phyloP scores from a whole-genome alignment of 2,113 vertebrate species.

The Ictalurus furcatus region DNA sequence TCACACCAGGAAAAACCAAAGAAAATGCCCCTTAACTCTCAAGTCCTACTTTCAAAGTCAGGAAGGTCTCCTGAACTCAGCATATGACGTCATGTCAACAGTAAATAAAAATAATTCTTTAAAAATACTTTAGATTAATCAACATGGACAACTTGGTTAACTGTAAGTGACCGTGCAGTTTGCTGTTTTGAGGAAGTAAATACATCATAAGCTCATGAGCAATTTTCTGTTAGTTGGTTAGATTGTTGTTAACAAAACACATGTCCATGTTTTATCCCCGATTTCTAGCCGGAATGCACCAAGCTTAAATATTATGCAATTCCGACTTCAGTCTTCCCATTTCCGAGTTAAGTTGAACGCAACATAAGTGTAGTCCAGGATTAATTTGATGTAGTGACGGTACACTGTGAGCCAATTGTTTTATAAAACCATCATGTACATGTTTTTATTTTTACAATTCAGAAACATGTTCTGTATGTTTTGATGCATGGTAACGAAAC shows the following conservation, averaged over 20 bases:
- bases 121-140: neutral
- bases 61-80: neutral
- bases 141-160: neutral
- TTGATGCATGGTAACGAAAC: neutral
- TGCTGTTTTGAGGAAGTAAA: neutral
- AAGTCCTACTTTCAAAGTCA: neutral
- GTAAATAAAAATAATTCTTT: neutral
- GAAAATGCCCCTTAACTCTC: neutral
- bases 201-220: neutral
- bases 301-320: neutral
- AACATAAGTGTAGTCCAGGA: neutral
- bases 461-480: neutral
- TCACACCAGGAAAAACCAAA: neutral
- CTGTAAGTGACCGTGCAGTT: neutral
- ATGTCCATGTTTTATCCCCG: neutral
- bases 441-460: neutral
- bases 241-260: neutral
- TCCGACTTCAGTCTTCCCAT: neutral
- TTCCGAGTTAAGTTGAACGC: neutral
- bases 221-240: neutral
- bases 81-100: too few species aligned
- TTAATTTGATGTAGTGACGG: neutral
- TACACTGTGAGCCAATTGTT: neutral
- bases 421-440: neutral
- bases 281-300: neutral